Conservation (phyloP, 2,113 vertebrate species). For the Bufo gargarizans region DNA sequence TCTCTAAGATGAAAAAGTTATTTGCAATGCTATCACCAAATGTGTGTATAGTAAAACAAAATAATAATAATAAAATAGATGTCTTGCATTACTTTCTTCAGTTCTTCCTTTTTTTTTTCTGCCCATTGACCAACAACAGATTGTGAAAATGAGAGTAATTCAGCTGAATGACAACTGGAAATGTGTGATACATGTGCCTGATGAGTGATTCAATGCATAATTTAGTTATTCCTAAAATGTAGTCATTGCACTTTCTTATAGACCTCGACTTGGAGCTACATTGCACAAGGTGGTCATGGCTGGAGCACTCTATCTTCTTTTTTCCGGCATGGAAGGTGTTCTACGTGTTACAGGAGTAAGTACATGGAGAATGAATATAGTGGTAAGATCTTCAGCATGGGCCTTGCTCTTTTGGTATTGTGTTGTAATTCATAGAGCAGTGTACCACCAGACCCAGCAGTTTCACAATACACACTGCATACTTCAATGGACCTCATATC, state of each 20-base stretch:
- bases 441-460: too few species aligned
- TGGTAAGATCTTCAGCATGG: slow-evolving; percentile 19
- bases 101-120: neutral
- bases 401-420: too few species aligned
- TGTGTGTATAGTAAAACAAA: neutral
- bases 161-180: too few species aligned
- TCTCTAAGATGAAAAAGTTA: slow-evolving; percentile 74
- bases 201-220: neutral
- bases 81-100: neutral
- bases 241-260: slow-evolving; percentile 56
- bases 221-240: neutral
- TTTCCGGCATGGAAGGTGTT: slow-evolving; percentile 93
- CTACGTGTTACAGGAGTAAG: slow-evolving; percentile 93
- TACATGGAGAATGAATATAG: slow-evolving; percentile 56
- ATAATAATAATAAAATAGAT: neutral
- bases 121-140: too few species aligned
- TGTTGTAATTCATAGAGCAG: too few species aligned
- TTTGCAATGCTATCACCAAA: neutral
- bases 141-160: too few species aligned
- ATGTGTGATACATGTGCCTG: neutral
- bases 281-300: slow-evolving; percentile 90
- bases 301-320: slow-evolving; percentile 89
- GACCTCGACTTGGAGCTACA: slow-evolving; percentile 89
- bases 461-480: too few species aligned
- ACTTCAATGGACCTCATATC: too few species aligned